Evolutionary conservation across 2,888 invertebrate species (phyloP).

Genomic region (Zhuqinia jingwanae): DNA sequence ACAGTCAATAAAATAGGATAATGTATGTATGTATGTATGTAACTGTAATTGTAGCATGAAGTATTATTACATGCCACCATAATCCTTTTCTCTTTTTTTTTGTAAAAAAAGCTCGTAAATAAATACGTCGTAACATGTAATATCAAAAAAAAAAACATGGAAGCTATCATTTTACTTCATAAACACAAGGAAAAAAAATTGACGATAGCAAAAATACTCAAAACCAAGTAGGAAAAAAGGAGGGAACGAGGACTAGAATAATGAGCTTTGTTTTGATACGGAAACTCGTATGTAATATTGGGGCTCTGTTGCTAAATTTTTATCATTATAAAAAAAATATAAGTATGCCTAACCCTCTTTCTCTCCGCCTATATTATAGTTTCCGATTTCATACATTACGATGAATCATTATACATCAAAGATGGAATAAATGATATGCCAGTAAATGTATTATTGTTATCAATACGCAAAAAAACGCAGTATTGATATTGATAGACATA

Average conservation of each 20-base stretch:
- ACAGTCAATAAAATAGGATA: too few relatives aligned
- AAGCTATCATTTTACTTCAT: too few relatives aligned
- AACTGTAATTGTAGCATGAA: too few relatives aligned
- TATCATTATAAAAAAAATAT: constrained; percentile 14
- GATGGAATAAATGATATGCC: not conserved
- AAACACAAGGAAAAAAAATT: too few relatives aligned
- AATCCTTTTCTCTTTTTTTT: constrained; percentile 34
- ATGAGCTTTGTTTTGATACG: constrained; percentile 61
- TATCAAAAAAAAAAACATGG: too few relatives aligned
- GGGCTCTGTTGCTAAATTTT: not conserved
- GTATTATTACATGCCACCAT: constrained; percentile 24
- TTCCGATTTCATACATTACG: constrained; percentile 48
- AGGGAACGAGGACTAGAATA: constrained; percentile 9
- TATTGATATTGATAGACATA: not conserved
- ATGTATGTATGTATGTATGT: too few relatives aligned
- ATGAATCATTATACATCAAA: constrained; percentile 25
- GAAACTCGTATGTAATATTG: constrained; percentile 3
- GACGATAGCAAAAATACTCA: too few relatives aligned
- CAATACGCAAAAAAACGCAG: not conserved
- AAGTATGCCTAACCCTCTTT: not conserved
- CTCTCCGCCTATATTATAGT: not conserved
- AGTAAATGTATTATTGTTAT: not conserved
- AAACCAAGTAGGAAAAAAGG: too few relatives aligned
- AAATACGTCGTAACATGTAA: too few relatives aligned
- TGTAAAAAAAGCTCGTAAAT: too few relatives aligned